phyloP scores from a whole-genome alignment of 64 coral and sea anemone genomes.

The Catalaphyllia jardinei region DNA sequence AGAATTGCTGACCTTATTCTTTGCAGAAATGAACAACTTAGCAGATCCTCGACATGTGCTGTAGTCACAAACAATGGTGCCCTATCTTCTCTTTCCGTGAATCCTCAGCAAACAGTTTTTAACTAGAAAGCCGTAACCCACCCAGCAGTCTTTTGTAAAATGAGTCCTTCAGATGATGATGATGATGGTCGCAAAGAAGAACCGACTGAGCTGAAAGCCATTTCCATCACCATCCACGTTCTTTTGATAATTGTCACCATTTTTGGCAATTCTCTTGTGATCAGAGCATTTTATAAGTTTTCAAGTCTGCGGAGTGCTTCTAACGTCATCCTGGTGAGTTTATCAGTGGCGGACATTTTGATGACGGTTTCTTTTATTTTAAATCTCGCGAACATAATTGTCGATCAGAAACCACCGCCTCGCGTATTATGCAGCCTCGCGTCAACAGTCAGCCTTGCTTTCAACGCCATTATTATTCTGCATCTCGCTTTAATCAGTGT shows the following conservation, averaged over 20 bases:
- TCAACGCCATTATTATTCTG: neutral
- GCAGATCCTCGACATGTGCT: no score
- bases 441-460: neutral
- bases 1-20: no score
- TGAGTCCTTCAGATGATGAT: neutral
- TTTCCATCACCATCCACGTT: neutral
- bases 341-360: constrained; percentile 1
- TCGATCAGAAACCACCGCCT: no score
- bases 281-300: constrained; percentile 12
- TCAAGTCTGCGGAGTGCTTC: constrained; percentile 11
- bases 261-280: constrained; percentile 21
- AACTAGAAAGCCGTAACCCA: neutral
- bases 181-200: neutral
- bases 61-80: no score
- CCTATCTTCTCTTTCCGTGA: no score
- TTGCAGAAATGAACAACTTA: no score
- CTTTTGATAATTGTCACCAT: neutral
- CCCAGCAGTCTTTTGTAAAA: neutral
- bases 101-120: neutral
- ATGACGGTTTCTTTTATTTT: constrained; percentile 15
- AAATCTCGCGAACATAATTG: neutral
- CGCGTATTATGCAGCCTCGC: neutral
- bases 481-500: constrained; percentile 28
- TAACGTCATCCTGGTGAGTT: constrained; percentile 38
- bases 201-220: neutral